Base-by-base conservation (phyloP, 2,113 vertebrate species). In the Neodontobutis hainanensis region DNA sequence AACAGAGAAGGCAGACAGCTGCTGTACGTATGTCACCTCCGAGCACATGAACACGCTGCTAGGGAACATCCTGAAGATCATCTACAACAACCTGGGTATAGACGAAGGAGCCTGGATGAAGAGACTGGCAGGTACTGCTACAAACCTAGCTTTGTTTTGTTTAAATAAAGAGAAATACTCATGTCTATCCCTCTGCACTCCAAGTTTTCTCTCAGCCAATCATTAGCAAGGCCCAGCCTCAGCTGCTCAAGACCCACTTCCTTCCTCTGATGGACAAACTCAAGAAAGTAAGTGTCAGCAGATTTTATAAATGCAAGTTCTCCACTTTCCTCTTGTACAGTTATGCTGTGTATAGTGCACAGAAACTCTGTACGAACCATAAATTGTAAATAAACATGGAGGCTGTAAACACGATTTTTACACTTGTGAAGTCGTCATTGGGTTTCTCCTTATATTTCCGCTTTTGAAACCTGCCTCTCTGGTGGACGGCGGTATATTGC, bases 81-180 rank as follows among this genome's bases (percentile, higher is more conserved):
- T 99, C 78, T 96, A 96, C 77, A 98, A 98, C 86, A 99, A 99
- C 84, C 84, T 99, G 85, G 97, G 97, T 1, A 95, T 98, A 11
- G 96, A 98, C 8, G 97, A 98, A 68, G 97, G 96, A 0, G 93
- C 96, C 47, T 99, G 97, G 97, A 99, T 99, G 97, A 99, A 99
- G 81, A 92, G 95, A 72, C 85, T 99, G 34, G 96, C 97, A 70
- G 97, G 97, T 98, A 86, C 12, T 8, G 1, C 14, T 6, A 5
- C 38, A 12, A 15, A 48, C 1, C 19, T 11, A 45, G 11, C 32
- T 34, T 5, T 34, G 14, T 7, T 55, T 7, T 55, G 4, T n/a
- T 55, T 55, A 34, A 34, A n/a, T 38, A 38, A 38, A n/a, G 35
- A 38, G 6, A 6, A 4, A 36, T n/a, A 2, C n/a, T 12, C 5